These are phyloP conservation scores for Sciurus vulgaris DNA, from an alignment of 2,797 vertebrate species.

Conservation along the genomic window DNA sequence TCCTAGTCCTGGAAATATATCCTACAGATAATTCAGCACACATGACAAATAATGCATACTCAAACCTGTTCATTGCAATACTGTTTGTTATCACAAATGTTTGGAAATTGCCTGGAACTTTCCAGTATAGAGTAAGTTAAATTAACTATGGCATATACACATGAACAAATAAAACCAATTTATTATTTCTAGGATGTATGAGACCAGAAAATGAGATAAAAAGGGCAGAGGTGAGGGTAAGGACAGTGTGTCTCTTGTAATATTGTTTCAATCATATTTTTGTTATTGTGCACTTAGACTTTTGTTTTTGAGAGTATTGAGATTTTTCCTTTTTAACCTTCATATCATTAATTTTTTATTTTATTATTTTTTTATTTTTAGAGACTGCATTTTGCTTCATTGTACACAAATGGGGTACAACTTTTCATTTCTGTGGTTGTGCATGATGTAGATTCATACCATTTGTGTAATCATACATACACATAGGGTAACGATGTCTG, in stretches of 20 bases:
- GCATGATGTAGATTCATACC: too few relatives aligned
- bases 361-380: too few relatives aligned
- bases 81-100: neutral
- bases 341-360: neutral
- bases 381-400: too few relatives aligned
- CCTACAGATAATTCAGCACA: neutral
- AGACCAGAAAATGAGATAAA: conserved; percentile 8
- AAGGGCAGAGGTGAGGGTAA: neutral
- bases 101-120: neutral
- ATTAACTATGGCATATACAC: neutral
- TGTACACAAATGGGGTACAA: too few relatives aligned
- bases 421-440: too few relatives aligned
- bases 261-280: neutral
- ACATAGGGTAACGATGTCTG: too few relatives aligned
- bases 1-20: neutral
- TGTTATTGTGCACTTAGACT: neutral
- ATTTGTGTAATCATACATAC: too few relatives aligned
- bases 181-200: neutral
- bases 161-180: neutral
- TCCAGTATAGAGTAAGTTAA: neutral
- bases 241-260: neutral
- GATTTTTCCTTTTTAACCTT: neutral
- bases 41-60: neutral
- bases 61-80: neutral
- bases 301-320: conserved; percentile 43